Evolutionary conservation across 2,113 vertebrate species (phyloP), one percentile per base, ranked within the genome.

Genomic region (Panthera tigris): DNA sequence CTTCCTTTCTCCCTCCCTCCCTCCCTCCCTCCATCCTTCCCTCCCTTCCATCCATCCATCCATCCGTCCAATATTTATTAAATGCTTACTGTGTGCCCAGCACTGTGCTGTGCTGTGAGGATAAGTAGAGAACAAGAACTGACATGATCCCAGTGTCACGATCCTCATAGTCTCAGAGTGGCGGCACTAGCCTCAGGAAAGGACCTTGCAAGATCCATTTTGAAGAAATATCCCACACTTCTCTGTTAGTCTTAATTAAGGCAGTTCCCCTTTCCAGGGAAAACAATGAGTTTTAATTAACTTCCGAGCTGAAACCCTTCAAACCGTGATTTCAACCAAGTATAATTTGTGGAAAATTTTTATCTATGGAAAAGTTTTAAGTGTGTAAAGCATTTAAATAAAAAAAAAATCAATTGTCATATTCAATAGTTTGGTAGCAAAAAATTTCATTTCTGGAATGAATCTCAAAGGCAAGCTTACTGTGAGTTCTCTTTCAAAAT

Each of bases 311-410:
- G 68, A 86, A 92, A 66, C 55, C 50, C 41, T 36, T 82, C 36
- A 65, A 79, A 48, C 68, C 10, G 31, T 10, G 10, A 84, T 95
- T 92, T 63, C 66, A 48, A 79, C 41, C 50, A 89, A 41, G 55
- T 94, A 82, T 84, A 71, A 79, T 79, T 29, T 71, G 39, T 96
- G 68, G 18, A 61, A 57, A 71, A 21, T 41, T 57, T 57, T 92
- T 81, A 87, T 52, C 63, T 78, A 41, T 90, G 65, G n/a, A 69
- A 85, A 74, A 92, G 45, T 90, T 87, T 71, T 66, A 68, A 81
- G 23, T 73, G 29, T 55, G 36, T 10, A 39, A 73, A 45, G 23
- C 29, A 41, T 61, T 63, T 71, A 85, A 88, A 80, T 88, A 12
- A 39, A 74, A 31, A 31, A 39, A 33, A 79, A 19, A 36, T 41